These are phyloP conservation scores for Nymphicus hollandicus DNA, from an alignment of 2,113 vertebrate species.

Conservation along the genomic window DNA sequence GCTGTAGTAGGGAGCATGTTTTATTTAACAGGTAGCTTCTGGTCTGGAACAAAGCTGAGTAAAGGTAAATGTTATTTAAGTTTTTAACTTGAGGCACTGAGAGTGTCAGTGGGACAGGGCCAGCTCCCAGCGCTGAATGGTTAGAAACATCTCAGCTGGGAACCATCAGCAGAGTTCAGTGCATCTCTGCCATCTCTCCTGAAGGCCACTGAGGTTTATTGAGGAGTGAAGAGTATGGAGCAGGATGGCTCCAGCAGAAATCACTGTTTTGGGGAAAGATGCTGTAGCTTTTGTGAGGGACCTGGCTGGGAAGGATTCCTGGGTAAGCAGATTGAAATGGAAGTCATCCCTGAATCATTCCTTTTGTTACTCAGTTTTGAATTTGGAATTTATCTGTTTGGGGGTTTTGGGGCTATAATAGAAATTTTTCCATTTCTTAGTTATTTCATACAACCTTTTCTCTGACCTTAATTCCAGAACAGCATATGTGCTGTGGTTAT, in stretches of 20 bases:
- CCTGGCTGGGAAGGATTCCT: not conserved
- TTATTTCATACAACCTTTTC: not conserved
- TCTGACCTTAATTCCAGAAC: not conserved
- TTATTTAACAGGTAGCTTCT: not conserved
- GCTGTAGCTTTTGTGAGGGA: not conserved
- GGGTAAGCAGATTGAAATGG: not conserved
- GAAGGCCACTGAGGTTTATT: not conserved
- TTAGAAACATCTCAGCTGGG: not conserved
- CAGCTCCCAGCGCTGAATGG: not conserved
- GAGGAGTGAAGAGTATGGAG: not conserved
- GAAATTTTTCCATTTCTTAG: not conserved
- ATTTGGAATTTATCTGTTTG: not conserved
- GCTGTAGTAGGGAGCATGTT: not conserved
- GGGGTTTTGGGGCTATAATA: too few species aligned
- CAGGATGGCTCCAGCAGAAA: not conserved
- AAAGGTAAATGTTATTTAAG: not conserved
- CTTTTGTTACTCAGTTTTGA: not conserved
- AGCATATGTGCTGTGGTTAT: not conserved
- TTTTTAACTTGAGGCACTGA: not conserved
- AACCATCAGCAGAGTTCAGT: not conserved
- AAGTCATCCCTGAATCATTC: not conserved
- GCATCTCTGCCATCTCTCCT: not conserved
- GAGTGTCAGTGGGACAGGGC: not conserved
- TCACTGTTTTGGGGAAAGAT: accelerated
- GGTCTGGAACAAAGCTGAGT: not conserved